Percentiles rank a stretch among this genome's conserved stretches.
These are phyloP conservation scores for Sphaerophoria taeniata DNA, from an alignment of 2,888 invertebrate genomes.

Conservation along the genomic window DNA sequence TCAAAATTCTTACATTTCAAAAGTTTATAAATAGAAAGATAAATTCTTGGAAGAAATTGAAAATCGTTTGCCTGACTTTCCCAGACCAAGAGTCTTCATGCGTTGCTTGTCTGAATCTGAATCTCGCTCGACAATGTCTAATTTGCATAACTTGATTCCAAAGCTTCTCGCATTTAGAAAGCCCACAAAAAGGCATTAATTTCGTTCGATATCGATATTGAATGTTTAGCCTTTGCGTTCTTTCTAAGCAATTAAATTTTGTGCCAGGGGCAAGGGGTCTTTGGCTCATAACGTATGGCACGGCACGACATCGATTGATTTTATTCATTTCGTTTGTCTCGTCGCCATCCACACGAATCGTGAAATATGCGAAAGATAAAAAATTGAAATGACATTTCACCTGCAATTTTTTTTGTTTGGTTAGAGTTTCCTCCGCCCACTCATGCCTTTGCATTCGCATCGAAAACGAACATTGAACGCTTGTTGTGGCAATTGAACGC, in stretches of 20 bases:
- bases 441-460: not conserved
- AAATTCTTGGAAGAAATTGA: constrained; percentile 18
- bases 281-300: not conserved
- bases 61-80: constrained; percentile 57
- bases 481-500: not conserved
- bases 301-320: constrained; percentile 10
- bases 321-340: not conserved
- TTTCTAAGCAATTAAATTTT: not conserved
- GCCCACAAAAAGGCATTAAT: not conserved
- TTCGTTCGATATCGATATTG: not conserved
- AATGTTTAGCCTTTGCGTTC: constrained; percentile 7
- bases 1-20: constrained; percentile 10
- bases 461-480: constrained; percentile 2
- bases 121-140: not conserved
- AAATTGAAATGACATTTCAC: constrained; percentile 70
- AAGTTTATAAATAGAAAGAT: constrained; percentile 30
- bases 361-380: constrained; percentile 16
- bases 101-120: not conserved
- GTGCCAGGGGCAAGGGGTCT: constrained; percentile 14
- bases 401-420: constrained; percentile 33
- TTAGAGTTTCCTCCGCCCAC: constrained; percentile 21
- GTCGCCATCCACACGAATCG: not conserved
- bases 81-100: constrained; percentile 1
- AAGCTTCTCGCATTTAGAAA: constrained; percentile 13
- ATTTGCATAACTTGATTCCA: constrained; percentile 39